Evolutionary conservation across 2,888 invertebrate genomes (phyloP), one percentile per base, ranked within the genome.

Genomic region (Chirona hameri): DNA sequence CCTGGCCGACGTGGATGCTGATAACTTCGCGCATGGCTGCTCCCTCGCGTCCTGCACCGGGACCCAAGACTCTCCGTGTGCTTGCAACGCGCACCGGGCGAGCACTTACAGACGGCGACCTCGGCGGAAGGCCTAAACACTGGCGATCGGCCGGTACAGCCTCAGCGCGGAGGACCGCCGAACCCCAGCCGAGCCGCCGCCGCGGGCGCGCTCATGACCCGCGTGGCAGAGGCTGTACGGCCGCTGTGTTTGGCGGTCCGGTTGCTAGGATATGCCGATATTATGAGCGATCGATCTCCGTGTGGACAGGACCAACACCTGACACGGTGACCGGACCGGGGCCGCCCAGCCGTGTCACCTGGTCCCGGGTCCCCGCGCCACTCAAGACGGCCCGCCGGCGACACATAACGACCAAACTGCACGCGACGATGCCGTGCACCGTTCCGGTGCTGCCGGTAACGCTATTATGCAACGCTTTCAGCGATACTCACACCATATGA

Each of bases 1-100:
- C 89, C 85, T 90, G 89, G 24, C 89, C 89, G 82, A 89, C 88
- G 85, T 90, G 89, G 84, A 90, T 86, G 84, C 87, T 87, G 86
- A 89, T 88, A 85, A 89, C 89, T 85, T 89, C 89, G 84, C 89
- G 87, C 89, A 69, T 69, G 69, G 69, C 60, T 29, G 2, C 27
- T n/a, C n/a, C 24, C 1, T 57, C 57, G 57, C 48, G 48, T 48
- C 48, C 48, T 48, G 9, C 12, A 12, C 7, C 48, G 48, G 48
- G 48, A 48, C 57, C 57, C 21, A 57, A 14, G 21, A 24, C 24
- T 24, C 21, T 57, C 57, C 69, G n/a, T 5, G 69, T 69, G 69
- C 69, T 7, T 10, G 29, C 15, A 29, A 29, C 69, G 69, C 15
- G 69, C 29, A 29, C 69, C 69, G 69, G 69, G 69, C 29, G 29